These are phyloP conservation scores for Rhopalosiphum maidis DNA, from an alignment of 1,140 invertebrate species.

Conservation along the genomic window DNA sequence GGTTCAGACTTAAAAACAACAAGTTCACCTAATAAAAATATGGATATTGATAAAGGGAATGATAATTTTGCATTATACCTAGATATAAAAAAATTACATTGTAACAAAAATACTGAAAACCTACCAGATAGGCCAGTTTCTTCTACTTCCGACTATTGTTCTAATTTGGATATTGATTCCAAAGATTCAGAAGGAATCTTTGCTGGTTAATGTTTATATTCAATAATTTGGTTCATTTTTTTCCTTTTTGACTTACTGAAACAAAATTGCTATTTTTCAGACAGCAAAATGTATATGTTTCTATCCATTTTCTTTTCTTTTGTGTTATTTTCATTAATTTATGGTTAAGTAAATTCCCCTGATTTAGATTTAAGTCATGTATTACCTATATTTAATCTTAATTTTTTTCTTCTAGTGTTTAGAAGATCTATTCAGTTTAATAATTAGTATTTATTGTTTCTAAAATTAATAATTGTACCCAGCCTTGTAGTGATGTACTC, in stretches of 20 bases:
- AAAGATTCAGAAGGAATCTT: slow-evolving; percentile 19
- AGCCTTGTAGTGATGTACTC: background rate
- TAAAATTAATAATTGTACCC: background rate
- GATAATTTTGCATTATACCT: background rate
- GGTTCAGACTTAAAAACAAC: background rate
- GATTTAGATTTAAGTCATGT: background rate
- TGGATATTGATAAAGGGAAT: background rate
- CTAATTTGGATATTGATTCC: slow-evolving; percentile 33
- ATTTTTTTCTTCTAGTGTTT: background rate
- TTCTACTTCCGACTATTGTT: slow-evolving; percentile 30
- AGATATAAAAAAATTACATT: slow-evolving; percentile 11
- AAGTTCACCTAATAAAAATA: background rate
- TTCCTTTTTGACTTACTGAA: background rate
- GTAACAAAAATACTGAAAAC: slow-evolving; percentile 7
- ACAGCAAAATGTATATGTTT: background rate
- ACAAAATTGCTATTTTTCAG: background rate
- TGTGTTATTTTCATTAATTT: background rate
- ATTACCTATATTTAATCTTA: background rate
- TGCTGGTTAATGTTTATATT: background rate
- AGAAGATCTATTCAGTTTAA: background rate
- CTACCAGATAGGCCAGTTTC: background rate
- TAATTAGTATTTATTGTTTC: background rate
- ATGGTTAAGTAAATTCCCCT: background rate
- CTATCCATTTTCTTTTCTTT: background rate
- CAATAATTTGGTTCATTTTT: background rate